Conservation (phyloP, 2,888 invertebrate species). For the Oscheius sp. region DNA sequence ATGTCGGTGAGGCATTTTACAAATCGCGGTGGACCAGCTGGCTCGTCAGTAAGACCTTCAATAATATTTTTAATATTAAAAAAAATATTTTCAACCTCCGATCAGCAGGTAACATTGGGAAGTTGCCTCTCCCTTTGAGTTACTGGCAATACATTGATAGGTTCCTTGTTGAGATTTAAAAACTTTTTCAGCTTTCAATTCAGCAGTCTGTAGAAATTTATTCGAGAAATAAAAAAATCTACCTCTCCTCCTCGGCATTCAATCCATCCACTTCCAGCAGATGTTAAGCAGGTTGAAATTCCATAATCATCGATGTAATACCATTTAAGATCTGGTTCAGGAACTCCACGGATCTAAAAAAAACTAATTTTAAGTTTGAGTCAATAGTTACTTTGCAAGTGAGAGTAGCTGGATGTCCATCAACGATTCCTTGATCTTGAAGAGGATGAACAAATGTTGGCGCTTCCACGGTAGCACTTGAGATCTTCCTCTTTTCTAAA, state of each 20-base stretch:
- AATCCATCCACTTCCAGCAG: slow-evolving; percentile 51
- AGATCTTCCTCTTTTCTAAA: slow-evolving; percentile 17
- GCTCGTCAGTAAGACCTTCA: slow-evolving; percentile 51
- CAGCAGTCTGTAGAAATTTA: slow-evolving; percentile 39
- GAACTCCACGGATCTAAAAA: slow-evolving; percentile 41
- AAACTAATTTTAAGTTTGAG: background rate
- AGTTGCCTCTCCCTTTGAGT: slow-evolving; percentile 55
- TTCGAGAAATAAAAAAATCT: background rate
- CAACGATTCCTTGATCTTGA: slow-evolving; percentile 55
- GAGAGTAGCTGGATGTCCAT: slow-evolving; percentile 56
- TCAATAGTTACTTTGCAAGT: slow-evolving; percentile 43
- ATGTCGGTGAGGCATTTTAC: slow-evolving; percentile 63
- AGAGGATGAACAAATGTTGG: slow-evolving; percentile 54
- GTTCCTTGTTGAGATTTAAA: slow-evolving; percentile 56
- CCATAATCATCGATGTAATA: slow-evolving; percentile 57
- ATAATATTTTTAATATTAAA: background rate
- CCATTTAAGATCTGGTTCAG: slow-evolving; percentile 60
- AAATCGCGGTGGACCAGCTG: slow-evolving; percentile 63
- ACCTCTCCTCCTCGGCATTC: slow-evolving; percentile 56
- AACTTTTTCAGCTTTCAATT: slow-evolving; percentile 53
- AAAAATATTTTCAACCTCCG: slow-evolving; percentile 33
- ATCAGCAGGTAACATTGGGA: slow-evolving; percentile 61
- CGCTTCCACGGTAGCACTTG: slow-evolving; percentile 30
- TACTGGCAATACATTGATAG: slow-evolving; percentile 61
- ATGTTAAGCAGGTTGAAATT: slow-evolving; percentile 40